phyloP scores from a whole-genome alignment of 2,113 vertebrate species.

The Hippocampus abdominalis region DNA sequence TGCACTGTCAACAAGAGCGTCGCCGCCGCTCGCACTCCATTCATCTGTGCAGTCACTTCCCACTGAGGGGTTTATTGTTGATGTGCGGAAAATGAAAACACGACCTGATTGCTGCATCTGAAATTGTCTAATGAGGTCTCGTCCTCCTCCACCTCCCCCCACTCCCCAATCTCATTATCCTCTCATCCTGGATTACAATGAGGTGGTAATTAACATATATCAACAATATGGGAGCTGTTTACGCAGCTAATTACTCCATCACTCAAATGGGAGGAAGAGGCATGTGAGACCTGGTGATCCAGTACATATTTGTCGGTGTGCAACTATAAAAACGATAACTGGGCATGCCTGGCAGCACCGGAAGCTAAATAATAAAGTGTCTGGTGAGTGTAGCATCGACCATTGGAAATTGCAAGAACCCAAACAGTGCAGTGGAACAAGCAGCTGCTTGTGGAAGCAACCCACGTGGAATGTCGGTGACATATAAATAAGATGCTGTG shows the following conservation, averaged over 20 bases:
- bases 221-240: slow-evolving; percentile 2
- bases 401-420: slow-evolving; percentile 12
- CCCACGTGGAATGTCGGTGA: slow-evolving; percentile 42
- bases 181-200: slow-evolving; percentile 4
- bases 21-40: background rate
- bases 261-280: background rate
- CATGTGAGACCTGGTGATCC: too few species aligned
- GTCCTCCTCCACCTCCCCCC: background rate
- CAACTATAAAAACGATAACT: background rate
- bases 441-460: slow-evolving; percentile 25
- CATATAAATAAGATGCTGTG: slow-evolving; percentile 1
- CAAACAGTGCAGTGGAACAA: slow-evolving; percentile 4
- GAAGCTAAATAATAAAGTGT: background rate
- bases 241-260: background rate
- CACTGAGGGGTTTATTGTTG: background rate
- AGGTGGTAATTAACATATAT: background rate
- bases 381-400: background rate
- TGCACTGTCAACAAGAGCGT: slow-evolving; percentile 5
- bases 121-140: slow-evolving; percentile 3
- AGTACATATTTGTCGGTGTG: background rate
- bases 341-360: background rate
- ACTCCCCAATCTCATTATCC: background rate
- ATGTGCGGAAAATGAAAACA: slow-evolving; percentile 4
- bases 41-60: background rate
- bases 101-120: background rate